These are phyloP conservation scores for Nomada flava DNA, from an alignment of 2,888 invertebrate genomes.

Conservation along the genomic window DNA sequence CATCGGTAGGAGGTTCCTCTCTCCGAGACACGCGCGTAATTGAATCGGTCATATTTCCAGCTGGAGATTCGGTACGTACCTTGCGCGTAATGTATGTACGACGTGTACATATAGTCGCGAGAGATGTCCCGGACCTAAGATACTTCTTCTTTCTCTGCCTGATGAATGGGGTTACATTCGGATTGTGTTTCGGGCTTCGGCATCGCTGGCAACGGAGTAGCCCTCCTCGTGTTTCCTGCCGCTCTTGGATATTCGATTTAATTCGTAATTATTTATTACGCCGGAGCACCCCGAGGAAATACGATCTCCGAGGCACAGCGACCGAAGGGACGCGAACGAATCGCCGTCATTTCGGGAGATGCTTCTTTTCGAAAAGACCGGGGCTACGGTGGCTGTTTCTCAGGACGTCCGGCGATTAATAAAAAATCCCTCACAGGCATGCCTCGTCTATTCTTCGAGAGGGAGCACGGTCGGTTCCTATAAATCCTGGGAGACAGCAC, in stretches of 20 bases:
- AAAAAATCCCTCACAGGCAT: conserved; percentile 32
- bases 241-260: too few relatives aligned
- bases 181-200: too few relatives aligned
- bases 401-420: conserved; percentile 39
- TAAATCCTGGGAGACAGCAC: conserved; percentile 55
- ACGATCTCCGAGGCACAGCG: neutral
- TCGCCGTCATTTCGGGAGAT: conserved; percentile 26
- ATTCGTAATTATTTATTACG: neutral
- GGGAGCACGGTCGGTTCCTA: conserved; percentile 22
- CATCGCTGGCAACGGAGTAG: too few relatives aligned
- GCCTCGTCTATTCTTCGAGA: conserved; percentile 26
- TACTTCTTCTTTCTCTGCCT: neutral
- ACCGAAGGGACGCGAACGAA: conserved; percentile 29
- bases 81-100: conserved; percentile 40
- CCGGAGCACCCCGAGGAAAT: neutral
- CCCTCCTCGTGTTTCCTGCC: too few relatives aligned
- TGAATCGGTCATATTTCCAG: conserved; percentile 70
- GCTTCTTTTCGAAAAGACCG: conserved; percentile 27
- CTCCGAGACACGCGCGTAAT: conserved; percentile 70
- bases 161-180: neutral
- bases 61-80: conserved; percentile 50
- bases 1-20: conserved; percentile 66
- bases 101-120: too few relatives aligned
- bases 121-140: conserved; percentile 1
- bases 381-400: conserved; percentile 18